Base-by-base conservation (phyloP, 1,140 invertebrate genomes). In the Nebria ingens region DNA sequence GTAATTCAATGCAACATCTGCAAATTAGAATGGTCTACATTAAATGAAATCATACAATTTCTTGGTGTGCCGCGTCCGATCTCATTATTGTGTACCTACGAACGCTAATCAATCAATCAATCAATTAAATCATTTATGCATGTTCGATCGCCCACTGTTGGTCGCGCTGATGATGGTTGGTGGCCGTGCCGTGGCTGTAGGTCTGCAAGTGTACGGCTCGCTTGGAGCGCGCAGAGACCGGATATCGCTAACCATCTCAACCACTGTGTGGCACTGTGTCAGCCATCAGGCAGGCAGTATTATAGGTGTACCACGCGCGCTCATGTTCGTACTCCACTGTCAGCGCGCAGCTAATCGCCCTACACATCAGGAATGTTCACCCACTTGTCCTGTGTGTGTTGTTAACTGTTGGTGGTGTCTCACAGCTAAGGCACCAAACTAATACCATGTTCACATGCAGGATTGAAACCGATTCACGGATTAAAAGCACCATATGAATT, bases 301-400 rank as follows among this genome's bases (percentile, higher is more conserved):
- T n/a, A n/a, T n/a, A n/a, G n/a, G n/a, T n/a, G n/a, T n/a, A n/a
- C n/a, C n/a, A n/a, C n/a, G n/a, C 40, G 40, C 40, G 40, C 40
- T 45, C 15, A 45, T 45, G 40, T 45, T 45, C 3, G 40, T 45
- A 45, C n/a, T n/a, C 40, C 15, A 45, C 40, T 45, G 40, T 45
- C 40, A 45, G 15, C 40, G 40, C 4, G 15, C 40, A n/a, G n/a
- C 40, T 45, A 45, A 45, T 22, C 55, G 50, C 23, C 12, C 45
- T 49, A 54, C 52, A 51, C 56, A 62, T 62, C 62, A 61, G 59
- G 59, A 64, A 64, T 64, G 62, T 52, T 58, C 61, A 64, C 62
- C 62, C 61, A 64, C 62, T 45, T 45, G 40, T 45, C 40, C 40
- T 45, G n/a, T n/a, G n/a, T n/a, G n/a, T n/a, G n/a, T n/a, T n/a